A percentile compares a stretch with the other conserved stretches of the same genome.
Conservation (phyloP, 1,140 invertebrate genomes). For the Chymomyza costata region DNA sequence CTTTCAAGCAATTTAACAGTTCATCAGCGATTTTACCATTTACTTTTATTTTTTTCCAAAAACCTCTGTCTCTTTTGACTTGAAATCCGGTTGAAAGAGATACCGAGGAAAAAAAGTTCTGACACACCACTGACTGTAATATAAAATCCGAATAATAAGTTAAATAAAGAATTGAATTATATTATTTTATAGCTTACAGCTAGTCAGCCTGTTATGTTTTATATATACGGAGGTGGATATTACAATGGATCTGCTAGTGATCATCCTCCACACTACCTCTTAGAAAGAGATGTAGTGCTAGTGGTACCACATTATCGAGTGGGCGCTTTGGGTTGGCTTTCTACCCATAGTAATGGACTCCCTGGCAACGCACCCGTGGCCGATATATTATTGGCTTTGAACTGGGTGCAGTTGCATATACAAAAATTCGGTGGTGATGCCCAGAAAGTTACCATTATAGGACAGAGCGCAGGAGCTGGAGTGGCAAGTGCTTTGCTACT, state of each 20-base stretch:
- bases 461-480: conserved; percentile 65
- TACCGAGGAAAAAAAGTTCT: neutral
- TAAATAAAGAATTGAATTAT: too few relatives aligned
- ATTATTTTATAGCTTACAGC: conserved; percentile 46
- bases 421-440: conserved; percentile 81
- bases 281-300: conserved; percentile 85
- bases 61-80: too few relatives aligned
- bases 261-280: conserved; percentile 83
- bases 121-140: too few relatives aligned
- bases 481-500: conserved; percentile 56
- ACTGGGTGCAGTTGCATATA: conserved; percentile 81
- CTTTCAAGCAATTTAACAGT: too few relatives aligned
- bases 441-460: conserved; percentile 74
- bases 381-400: conserved; percentile 75
- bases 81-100: too few relatives aligned
- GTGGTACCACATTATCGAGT: conserved; percentile 89
- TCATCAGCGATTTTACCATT: too few relatives aligned
- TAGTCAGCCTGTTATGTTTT: conserved; percentile 66
- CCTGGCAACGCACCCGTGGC: conserved; percentile 63
- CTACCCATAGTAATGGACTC: conserved; percentile 59
- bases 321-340: conserved; percentile 78
- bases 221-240: conserved; percentile 72
- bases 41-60: too few relatives aligned
- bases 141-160: too few relatives aligned
- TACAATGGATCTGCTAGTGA: conserved; percentile 76